Evolutionary conservation across 1,140 invertebrate species (phyloP).

Genomic region (Brevipalpus yothersi): DNA sequence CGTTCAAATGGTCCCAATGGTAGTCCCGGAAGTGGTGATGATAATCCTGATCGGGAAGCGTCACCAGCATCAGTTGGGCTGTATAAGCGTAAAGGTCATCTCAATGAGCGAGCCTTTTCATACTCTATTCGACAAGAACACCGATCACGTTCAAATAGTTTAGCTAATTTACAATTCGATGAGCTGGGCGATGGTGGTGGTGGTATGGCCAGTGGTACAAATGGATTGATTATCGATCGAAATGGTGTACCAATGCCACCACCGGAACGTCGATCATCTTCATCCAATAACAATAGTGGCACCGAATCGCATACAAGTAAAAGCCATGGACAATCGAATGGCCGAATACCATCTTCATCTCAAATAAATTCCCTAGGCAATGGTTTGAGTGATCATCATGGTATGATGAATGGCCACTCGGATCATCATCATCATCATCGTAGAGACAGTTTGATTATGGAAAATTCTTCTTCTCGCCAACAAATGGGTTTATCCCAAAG

Average conservation of each 20-base stretch:
- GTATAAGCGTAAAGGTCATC: constrained; percentile 63
- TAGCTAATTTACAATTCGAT: constrained; percentile 39
- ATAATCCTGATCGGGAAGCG: constrained; percentile 21
- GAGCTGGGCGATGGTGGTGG: constrained; percentile 1
- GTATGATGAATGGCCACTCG: not conserved
- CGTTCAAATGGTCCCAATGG: not conserved
- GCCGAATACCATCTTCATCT: not conserved
- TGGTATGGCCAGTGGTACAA: not conserved
- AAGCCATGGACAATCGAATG: not conserved
- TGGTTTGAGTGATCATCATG: not conserved
- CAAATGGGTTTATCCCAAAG: not conserved
- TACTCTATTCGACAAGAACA: constrained; percentile 81
- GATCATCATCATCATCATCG: not conserved
- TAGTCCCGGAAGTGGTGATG: not conserved
- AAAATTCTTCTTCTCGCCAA: not conserved
- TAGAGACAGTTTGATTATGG: not conserved
- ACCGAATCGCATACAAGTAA: not conserved
- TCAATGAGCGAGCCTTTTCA: constrained; percentile 76
- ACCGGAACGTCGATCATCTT: not conserved
- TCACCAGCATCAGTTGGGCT: constrained; percentile 60
- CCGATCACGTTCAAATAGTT: constrained; percentile 56
- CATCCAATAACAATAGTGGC: not conserved
- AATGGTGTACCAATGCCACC: not conserved
- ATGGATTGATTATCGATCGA: not conserved
- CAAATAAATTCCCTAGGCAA: not conserved